Conservation (phyloP, 2,888 invertebrate species). For the Nephrocerus scutellatus region DNA sequence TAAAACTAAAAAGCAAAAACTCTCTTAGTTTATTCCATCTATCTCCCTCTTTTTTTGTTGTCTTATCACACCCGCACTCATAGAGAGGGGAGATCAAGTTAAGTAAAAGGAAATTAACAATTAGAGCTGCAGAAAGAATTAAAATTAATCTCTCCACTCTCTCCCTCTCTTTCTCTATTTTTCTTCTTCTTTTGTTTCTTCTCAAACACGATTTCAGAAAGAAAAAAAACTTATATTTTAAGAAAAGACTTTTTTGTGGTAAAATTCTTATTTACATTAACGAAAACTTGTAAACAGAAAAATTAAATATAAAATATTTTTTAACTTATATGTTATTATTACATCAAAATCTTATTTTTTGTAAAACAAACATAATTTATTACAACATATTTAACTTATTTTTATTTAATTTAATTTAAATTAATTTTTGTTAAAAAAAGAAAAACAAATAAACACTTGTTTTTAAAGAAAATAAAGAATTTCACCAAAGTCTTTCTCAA, state of each 20-base stretch:
- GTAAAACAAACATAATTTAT: conserved; percentile 1
- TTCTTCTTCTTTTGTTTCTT: conserved; percentile 20
- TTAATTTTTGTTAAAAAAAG: conserved; percentile 7
- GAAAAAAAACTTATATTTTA: no score
- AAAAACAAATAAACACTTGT: conserved; percentile 3
- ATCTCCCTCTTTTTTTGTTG: no score
- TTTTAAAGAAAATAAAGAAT: conserved; percentile 10
- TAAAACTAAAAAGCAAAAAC: no score
- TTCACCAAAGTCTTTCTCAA: conserved; percentile 12
- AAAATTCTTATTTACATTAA: no score
- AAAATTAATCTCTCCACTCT: no score
- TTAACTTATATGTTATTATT: conserved; percentile 1
- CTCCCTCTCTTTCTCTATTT: conserved; percentile 21
- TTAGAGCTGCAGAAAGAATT: no score
- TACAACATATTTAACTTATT: conserved; percentile 12
- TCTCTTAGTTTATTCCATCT: no score
- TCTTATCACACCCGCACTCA: no score
- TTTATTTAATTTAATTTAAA: conserved; percentile 13
- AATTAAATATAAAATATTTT: conserved; percentile 6
- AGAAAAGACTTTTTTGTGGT: conserved; percentile 20
- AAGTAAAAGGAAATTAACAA: no score
- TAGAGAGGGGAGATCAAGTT: no score
- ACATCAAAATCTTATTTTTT: not conserved
- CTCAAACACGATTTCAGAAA: no score
- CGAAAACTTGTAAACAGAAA: no score